Conservation (phyloP, 2,113 vertebrate species). For the Sporophila hypoxantha region DNA sequence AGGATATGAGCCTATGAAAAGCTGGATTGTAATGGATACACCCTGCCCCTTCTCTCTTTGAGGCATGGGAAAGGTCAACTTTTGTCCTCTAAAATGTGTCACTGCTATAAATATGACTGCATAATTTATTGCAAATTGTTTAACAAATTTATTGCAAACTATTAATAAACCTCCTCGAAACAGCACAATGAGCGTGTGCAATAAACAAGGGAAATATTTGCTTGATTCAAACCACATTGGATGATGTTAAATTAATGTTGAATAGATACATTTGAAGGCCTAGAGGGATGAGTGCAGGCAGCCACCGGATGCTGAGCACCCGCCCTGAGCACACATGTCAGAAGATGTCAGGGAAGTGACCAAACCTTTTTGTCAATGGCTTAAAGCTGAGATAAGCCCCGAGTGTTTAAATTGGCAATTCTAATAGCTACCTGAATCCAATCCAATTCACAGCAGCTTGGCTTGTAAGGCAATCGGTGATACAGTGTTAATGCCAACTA, state of each 20-base stretch:
- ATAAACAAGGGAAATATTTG: conserved; percentile 69
- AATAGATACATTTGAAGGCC: conserved; percentile 53
- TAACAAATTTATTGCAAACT: conserved; percentile 67
- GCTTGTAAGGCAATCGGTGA: conserved; percentile 60
- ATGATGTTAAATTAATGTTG: conserved; percentile 52
- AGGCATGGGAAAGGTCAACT: conserved; percentile 70
- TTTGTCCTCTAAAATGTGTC: conserved; percentile 70
- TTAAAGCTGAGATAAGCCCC: conserved; percentile 41
- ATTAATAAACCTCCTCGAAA: conserved; percentile 67
- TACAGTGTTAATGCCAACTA: conserved; percentile 57
- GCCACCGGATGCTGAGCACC: conserved; percentile 8
- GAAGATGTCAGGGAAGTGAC: conserved; percentile 42
- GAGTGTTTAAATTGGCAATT: conserved; percentile 51
- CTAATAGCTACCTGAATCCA: conserved; percentile 63
- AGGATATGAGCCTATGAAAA: conserved; percentile 42
- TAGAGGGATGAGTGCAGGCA: conserved; percentile 28
- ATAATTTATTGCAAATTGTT: conserved; percentile 71
- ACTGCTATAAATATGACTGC: conserved; percentile 67
- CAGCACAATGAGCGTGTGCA: conserved; percentile 53
- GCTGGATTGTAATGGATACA: conserved; percentile 47
- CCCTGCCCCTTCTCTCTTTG: conserved; percentile 62
- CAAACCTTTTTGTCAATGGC: conserved; percentile 59
- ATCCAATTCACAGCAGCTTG: conserved; percentile 30
- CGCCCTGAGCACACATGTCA: conserved; percentile 36
- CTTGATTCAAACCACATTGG: conserved; percentile 69